These are phyloP conservation scores for Euura lappo DNA, from an alignment of 1,140 invertebrate species.

Conservation along the genomic window DNA sequence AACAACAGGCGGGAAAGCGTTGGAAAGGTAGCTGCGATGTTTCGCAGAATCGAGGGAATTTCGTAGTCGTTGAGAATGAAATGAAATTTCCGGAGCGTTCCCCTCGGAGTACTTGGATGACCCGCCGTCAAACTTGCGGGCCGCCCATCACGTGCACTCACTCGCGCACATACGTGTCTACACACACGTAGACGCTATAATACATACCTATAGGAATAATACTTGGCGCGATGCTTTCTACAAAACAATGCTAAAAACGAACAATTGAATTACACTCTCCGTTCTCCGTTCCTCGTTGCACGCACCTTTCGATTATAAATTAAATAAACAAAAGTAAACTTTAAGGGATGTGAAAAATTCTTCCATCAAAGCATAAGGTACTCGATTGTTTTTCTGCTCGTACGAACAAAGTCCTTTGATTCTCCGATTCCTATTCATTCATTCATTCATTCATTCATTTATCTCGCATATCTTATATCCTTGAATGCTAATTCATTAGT, in stretches of 20 bases:
- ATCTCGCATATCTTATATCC: constrained; percentile 50
- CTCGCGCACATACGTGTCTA: too few species aligned
- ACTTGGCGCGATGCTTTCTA: too few species aligned
- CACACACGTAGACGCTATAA: too few species aligned
- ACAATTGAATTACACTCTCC: constrained; percentile 18
- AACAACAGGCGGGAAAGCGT: too few species aligned
- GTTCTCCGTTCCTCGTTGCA: neutral
- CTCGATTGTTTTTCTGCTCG: neutral
- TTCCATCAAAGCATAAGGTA: too few species aligned
- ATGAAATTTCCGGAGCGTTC: neutral
- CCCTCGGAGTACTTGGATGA: constrained; percentile 4
- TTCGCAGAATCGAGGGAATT: neutral
- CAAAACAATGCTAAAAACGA: constrained; percentile 5
- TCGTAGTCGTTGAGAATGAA: neutral
- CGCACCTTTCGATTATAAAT: neutral
- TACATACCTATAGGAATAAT: too few species aligned
- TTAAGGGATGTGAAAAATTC: neutral
- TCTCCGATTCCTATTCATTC: neutral
- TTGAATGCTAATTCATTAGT: constrained; percentile 61
- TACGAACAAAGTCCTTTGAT: neutral
- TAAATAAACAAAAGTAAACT: neutral
- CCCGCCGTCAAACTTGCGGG: neutral
- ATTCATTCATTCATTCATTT: neutral
- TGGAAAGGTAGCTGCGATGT: too few species aligned
- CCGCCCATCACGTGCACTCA: neutral